Conservation (phyloP, 2,113 vertebrate genomes). For the Triplophysa rosa region DNA sequence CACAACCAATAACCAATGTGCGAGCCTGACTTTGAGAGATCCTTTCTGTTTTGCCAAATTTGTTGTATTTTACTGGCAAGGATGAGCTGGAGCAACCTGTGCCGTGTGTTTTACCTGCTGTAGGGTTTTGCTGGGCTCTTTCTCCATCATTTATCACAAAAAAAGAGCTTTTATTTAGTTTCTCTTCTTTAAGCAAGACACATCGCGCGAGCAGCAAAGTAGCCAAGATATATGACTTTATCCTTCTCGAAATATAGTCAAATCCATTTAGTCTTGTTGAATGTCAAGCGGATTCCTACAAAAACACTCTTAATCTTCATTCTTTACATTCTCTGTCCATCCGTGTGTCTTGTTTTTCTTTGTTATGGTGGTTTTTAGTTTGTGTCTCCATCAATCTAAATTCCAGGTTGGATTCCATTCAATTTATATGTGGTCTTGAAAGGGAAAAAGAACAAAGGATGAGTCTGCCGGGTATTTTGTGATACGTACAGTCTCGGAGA, state of each 20-base stretch:
- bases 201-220: constrained; percentile 34
- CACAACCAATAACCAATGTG: constrained; percentile 33
- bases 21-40: constrained; percentile 50
- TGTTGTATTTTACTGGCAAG: constrained; percentile 33
- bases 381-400: not conserved
- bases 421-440: not conserved
- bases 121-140: not conserved
- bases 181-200: constrained; percentile 33
- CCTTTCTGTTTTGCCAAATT: constrained; percentile 37
- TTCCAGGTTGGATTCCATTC: not conserved
- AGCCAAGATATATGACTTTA: constrained; percentile 47
- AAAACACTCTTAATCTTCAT: constrained; percentile 63
- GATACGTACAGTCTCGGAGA: no score
- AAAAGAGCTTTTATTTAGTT: constrained; percentile 26
- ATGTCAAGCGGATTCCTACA: constrained; percentile 56
- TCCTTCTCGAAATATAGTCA: constrained; percentile 28
- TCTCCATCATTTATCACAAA: constrained; percentile 3
- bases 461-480: no score
- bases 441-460: not conserved
- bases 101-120: not conserved
- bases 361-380: not conserved
- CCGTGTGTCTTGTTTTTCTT: constrained; percentile 35
- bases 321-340: constrained; percentile 55
- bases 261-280: constrained; percentile 33
- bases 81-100: constrained; percentile 3